phyloP scores from a whole-genome alignment of 2,113 vertebrate genomes.

The Cynoglossus semilaevis region DNA sequence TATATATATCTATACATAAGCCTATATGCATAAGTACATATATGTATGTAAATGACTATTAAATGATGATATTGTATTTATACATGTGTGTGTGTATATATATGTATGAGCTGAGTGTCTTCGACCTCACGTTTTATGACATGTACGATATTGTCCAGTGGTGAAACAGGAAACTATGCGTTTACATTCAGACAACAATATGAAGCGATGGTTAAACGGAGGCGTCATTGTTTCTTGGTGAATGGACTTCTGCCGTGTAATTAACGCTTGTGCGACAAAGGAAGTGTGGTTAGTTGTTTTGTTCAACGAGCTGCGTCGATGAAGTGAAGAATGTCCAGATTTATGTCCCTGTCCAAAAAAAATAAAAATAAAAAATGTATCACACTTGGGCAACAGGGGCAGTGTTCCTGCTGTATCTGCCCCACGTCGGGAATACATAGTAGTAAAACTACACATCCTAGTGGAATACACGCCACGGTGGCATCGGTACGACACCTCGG shows the following conservation, averaged over 20 bases:
- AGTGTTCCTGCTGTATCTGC: slow-evolving; percentile 16
- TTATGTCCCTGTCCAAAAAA: slow-evolving; percentile 15
- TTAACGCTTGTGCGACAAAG: slow-evolving; percentile 43
- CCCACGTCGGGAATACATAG: slow-evolving; percentile 10
- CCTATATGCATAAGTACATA: too few relatives aligned
- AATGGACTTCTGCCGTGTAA: slow-evolving; percentile 40
- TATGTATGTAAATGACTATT: too few relatives aligned
- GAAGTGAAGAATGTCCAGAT: slow-evolving; percentile 26
- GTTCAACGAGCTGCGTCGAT: slow-evolving; percentile 22
- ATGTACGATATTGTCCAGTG: background rate
- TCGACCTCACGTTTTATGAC: background rate
- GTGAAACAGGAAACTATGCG: slow-evolving; percentile 14
- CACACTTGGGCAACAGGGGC: slow-evolving; percentile 4
- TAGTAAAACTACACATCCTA: too few relatives aligned
- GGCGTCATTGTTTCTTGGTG: slow-evolving; percentile 46
- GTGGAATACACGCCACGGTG: too few relatives aligned
- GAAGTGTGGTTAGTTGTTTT: slow-evolving; percentile 60
- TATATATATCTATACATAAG: too few relatives aligned
- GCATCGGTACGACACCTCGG: background rate
- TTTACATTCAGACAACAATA: slow-evolving; percentile 12
- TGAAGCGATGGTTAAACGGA: slow-evolving; percentile 34
- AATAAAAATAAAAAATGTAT: too few relatives aligned
- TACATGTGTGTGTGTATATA: too few relatives aligned
- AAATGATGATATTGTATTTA: background rate
- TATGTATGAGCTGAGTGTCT: too few relatives aligned